Evolutionary conservation across 2,888 invertebrate genomes (phyloP).

Genomic region (Tigriopus californicus): DNA sequence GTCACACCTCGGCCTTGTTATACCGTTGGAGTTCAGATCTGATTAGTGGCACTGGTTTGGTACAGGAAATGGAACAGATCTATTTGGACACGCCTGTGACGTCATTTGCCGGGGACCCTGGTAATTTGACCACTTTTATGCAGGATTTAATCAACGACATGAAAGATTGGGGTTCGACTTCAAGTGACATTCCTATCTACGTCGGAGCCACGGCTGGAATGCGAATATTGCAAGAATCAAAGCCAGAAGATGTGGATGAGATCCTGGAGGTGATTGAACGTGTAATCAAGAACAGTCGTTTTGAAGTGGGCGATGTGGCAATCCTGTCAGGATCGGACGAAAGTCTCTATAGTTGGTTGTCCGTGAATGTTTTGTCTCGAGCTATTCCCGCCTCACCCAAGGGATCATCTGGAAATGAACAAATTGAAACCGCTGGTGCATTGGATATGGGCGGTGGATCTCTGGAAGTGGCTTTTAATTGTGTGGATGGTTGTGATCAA

Average conservation of each 20-base stretch:
- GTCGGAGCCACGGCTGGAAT: not conserved
- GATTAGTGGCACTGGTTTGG: too few species aligned
- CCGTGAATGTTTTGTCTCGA: not conserved
- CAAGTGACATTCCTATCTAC: not conserved
- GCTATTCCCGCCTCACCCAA: not conserved
- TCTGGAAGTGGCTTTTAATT: not conserved
- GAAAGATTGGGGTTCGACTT: not conserved
- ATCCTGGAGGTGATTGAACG: not conserved
- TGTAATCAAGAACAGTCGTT: not conserved
- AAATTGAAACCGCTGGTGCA: not conserved
- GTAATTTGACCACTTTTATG: not conserved
- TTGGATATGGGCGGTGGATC: not conserved
- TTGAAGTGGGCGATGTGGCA: not conserved
- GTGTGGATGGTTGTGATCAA: not conserved
- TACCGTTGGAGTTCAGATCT: not conserved
- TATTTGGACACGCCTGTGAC: not conserved
- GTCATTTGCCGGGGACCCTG: not conserved
- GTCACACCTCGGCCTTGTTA: not conserved
- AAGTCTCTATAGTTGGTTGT: not conserved
- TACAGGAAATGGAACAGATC: not conserved
- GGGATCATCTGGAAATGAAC: not conserved
- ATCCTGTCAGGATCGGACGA: not conserved
- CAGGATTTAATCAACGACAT: not conserved
- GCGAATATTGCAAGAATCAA: not conserved
- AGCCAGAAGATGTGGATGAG: not conserved